A percentile compares a stretch with the other conserved stretches of the same genome.
These are phyloP conservation scores for Andrena praecox DNA, from an alignment of 2,888 invertebrate species.

Conservation along the genomic window DNA sequence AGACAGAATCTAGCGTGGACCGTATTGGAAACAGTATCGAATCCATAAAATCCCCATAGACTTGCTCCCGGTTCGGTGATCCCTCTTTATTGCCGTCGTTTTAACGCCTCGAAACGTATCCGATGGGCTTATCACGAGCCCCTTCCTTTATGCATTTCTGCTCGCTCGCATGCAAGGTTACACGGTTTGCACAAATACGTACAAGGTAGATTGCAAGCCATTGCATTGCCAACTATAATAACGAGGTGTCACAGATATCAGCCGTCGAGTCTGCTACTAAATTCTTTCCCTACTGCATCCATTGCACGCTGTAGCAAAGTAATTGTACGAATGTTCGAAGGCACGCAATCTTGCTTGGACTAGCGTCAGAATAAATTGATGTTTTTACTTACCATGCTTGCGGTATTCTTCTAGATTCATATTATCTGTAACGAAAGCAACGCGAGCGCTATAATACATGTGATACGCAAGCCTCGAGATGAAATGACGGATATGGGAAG, in stretches of 20 bases:
- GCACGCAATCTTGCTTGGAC: background rate
- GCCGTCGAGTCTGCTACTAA: background rate
- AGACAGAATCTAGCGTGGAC: constrained; percentile 29
- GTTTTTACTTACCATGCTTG: constrained; percentile 79
- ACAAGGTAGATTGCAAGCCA: background rate
- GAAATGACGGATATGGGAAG: background rate
- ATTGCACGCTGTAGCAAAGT: background rate
- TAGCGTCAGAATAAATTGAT: background rate
- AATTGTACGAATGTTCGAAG: background rate
- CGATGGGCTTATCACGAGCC: background rate
- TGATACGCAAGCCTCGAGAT: no score
- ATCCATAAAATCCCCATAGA: constrained; percentile 70
- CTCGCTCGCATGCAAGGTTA: background rate
- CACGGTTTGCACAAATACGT: background rate
- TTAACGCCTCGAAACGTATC: constrained; percentile 47
- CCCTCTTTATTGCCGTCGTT: constrained; percentile 73
- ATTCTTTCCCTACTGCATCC: background rate
- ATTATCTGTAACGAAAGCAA: constrained; percentile 70
- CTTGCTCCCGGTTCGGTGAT: constrained; percentile 60
- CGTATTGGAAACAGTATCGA: constrained; percentile 72
- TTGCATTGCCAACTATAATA: background rate
- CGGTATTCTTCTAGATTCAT: constrained; percentile 84
- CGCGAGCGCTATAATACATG: background rate
- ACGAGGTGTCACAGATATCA: background rate
- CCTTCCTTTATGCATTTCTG: background rate